phyloP scores from a whole-genome alignment of 2,113 vertebrate species.

The Phalacrocorax carbo region DNA sequence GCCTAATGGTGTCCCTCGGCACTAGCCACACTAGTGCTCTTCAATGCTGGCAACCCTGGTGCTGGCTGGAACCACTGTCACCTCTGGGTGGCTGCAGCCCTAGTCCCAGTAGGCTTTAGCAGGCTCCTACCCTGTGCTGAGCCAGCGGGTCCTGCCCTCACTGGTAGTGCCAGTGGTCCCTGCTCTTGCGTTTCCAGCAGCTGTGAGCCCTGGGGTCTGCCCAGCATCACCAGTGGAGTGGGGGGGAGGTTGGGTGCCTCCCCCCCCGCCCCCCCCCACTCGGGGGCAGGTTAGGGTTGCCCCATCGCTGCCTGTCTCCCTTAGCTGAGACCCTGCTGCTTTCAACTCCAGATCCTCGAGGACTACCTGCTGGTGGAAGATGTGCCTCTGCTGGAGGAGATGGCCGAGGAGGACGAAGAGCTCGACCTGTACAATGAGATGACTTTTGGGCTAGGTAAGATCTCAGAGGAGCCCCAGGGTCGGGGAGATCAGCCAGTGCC shows the following conservation, averaged over 20 bases:
- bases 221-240: accelerated
- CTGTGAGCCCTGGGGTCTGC: not conserved
- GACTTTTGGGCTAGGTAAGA: conserved; percentile 82
- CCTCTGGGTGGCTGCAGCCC: accelerated
- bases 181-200: not conserved
- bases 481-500: not conserved
- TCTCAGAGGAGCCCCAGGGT: not conserved
- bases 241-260: not conserved
- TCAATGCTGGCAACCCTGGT: not conserved
- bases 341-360: conserved; percentile 73
- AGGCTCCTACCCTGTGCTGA: not conserved
- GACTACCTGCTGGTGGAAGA: conserved; percentile 75
- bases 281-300: not conserved
- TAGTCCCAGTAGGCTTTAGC: not conserved
- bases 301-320: not conserved
- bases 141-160: not conserved
- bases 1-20: not conserved
- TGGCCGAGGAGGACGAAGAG: conserved; percentile 86
- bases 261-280: accelerated
- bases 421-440: conserved; percentile 86
- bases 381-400: conserved; percentile 77
- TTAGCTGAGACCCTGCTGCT: not conserved
- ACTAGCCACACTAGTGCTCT: not conserved
- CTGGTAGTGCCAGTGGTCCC: not conserved
- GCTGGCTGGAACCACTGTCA: not conserved